phyloP scores from a whole-genome alignment of 2,888 invertebrate species.

The Strigamia crassipes region DNA sequence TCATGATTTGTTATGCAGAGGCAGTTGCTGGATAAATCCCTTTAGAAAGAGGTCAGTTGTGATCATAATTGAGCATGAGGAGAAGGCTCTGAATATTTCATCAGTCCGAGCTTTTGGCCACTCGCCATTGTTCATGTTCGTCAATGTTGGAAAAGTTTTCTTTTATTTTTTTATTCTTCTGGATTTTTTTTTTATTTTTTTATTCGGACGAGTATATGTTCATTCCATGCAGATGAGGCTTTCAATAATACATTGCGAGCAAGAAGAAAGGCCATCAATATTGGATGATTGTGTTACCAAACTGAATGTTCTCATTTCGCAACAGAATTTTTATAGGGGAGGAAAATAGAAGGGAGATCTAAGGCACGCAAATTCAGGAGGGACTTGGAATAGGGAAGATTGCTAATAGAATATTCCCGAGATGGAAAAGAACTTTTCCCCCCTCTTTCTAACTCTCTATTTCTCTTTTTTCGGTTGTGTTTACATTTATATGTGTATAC shows the following conservation, averaged over 20 bases:
- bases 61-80: slow-evolving; percentile 3
- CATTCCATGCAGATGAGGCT: slow-evolving; percentile 21
- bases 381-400: slow-evolving; percentile 1
- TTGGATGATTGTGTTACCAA: slow-evolving; percentile 16
- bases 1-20: slow-evolving; percentile 16
- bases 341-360: slow-evolving; percentile 2
- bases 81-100: slow-evolving; percentile 16
- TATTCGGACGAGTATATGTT: slow-evolving; percentile 6
- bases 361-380: slow-evolving; percentile 16
- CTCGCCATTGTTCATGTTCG: not conserved
- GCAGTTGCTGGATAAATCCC: slow-evolving; percentile 21
- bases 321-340: slow-evolving; percentile 16
- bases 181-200: not conserved
- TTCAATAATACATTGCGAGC: slow-evolving; percentile 21
- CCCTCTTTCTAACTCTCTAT: not conserved
- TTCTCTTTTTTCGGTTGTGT: not conserved
- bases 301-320: slow-evolving; percentile 21
- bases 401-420: slow-evolving; percentile 17
- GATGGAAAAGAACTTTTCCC: not conserved
- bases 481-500: not conserved
- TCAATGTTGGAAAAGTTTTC: slow-evolving; percentile 24
- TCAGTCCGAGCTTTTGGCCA: slow-evolving; percentile 21
- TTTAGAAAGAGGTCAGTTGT: slow-evolving; percentile 21
- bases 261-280: slow-evolving; percentile 16
- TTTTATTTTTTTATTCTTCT: not conserved